Conservation (phyloP, 2,113 vertebrate species). For the Engystomops pustulosus region DNA sequence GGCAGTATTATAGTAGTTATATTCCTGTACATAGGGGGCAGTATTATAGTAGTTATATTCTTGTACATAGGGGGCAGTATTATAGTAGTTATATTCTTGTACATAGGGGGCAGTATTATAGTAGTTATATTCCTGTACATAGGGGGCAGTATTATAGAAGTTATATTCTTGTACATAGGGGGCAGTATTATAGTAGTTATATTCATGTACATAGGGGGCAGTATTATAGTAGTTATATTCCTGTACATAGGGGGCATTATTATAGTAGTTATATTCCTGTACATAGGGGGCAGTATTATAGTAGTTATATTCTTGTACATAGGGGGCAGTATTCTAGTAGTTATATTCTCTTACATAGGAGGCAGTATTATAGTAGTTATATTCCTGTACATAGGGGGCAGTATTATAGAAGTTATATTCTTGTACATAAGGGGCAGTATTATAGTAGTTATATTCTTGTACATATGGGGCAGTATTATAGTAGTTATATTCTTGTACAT, state of each 20-base stretch:
- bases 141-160: not conserved
- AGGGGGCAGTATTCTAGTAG: too few species aligned
- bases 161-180: too few species aligned
- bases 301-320: too few species aligned
- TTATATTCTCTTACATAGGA: too few species aligned
- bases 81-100: not conserved
- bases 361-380: too few species aligned
- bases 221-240: not conserved
- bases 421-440: too few species aligned
- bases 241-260: not conserved
- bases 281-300: not conserved
- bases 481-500: too few species aligned
- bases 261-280: constrained; percentile 1
- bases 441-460: too few species aligned
- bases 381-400: too few species aligned
- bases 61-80: not conserved
- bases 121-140: not conserved
- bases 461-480: too few species aligned
- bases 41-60: constrained; percentile 13
- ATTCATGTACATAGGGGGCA: not conserved
- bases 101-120: too few species aligned
- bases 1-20: not conserved
- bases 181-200: not conserved
- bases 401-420: too few species aligned
- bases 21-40: not conserved